phyloP scores from a whole-genome alignment of 2,888 invertebrate genomes.

The Dynastes maya region DNA sequence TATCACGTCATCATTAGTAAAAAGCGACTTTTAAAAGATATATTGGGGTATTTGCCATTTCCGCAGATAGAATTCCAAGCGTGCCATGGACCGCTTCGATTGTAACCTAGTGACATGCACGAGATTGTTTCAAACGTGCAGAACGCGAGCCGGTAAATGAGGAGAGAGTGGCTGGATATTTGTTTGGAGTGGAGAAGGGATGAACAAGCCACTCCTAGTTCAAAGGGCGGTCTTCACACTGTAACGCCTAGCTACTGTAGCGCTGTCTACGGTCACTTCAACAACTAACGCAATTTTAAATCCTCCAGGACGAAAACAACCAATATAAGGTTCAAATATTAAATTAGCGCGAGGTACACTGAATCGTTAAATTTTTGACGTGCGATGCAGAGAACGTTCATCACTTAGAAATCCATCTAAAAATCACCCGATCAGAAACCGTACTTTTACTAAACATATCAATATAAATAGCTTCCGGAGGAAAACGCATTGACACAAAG shows the following conservation, averaged over 20 bases:
- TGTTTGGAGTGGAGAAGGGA: slow-evolving; percentile 55
- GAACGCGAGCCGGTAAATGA: slow-evolving; percentile 50
- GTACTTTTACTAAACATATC: too few relatives aligned
- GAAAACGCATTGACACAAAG: too few relatives aligned
- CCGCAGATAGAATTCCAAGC: slow-evolving; percentile 21
- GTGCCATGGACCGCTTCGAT: slow-evolving; percentile 28
- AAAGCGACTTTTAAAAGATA: slow-evolving; percentile 11
- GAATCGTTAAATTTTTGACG: slow-evolving; percentile 14
- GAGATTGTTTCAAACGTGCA: slow-evolving; percentile 46
- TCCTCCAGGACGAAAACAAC: slow-evolving; percentile 44
- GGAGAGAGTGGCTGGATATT: slow-evolving; percentile 50
- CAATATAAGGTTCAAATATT: slow-evolving; percentile 27
- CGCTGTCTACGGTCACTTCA: slow-evolving; percentile 59
- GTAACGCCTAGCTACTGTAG: slow-evolving; percentile 61
- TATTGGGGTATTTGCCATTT: not conserved
- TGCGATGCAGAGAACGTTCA: not conserved
- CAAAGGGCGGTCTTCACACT: slow-evolving; percentile 63
- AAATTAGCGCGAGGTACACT: slow-evolving; percentile 36
- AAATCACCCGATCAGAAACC: too few relatives aligned
- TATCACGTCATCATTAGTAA: slow-evolving; percentile 13
- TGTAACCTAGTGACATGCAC: slow-evolving; percentile 49
- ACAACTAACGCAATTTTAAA: slow-evolving; percentile 57
- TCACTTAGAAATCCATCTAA: slow-evolving; percentile 8
- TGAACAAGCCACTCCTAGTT: slow-evolving; percentile 63
- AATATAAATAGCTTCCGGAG: too few relatives aligned